Evolutionary conservation across 2,888 invertebrate species (phyloP).

Genomic region (Rhagonycha fulva): DNA sequence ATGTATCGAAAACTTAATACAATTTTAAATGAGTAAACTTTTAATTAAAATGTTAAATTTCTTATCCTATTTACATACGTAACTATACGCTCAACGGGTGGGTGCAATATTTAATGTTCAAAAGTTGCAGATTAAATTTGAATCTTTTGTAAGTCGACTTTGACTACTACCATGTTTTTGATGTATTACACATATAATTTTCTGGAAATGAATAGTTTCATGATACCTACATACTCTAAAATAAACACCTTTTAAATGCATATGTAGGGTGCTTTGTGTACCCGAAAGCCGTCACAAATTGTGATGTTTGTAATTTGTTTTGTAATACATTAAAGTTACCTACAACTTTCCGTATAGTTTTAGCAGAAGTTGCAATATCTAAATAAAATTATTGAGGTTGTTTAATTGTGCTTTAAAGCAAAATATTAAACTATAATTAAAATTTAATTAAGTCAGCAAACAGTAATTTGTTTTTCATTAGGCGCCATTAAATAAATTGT

Average conservation of each 20-base stretch:
- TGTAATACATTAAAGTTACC: background rate
- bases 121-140: too few species aligned
- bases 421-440: background rate
- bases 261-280: too few species aligned
- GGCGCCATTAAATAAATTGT: background rate
- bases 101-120: background rate
- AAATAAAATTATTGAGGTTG: background rate
- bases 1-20: background rate
- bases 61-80: background rate
- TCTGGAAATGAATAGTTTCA: background rate
- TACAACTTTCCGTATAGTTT: background rate
- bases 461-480: background rate
- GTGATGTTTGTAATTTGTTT: background rate
- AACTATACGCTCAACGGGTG: background rate
- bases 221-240: too few species aligned
- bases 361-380: background rate
- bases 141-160: too few species aligned
- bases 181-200: background rate
- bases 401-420: background rate
- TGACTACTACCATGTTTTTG: too few species aligned
- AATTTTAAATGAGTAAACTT: background rate
- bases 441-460: background rate
- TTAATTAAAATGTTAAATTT: background rate
- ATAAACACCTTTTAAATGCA: too few species aligned
- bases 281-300: background rate